phyloP scores from a whole-genome alignment of 2,797 vertebrate species.

The Gymnodraco acuticeps region DNA sequence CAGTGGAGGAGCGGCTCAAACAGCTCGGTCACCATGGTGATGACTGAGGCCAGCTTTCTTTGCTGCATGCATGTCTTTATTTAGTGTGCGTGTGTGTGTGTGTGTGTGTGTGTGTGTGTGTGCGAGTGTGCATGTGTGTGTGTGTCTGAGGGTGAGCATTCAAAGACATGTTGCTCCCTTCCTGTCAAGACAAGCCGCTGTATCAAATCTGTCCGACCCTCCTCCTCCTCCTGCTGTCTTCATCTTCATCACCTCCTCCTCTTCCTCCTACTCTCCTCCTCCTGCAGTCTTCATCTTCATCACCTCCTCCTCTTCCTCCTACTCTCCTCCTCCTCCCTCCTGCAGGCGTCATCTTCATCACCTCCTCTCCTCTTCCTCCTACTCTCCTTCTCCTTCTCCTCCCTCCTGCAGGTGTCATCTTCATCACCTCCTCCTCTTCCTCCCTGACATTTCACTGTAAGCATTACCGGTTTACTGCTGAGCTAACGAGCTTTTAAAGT shows the following conservation, averaged over 20 bases:
- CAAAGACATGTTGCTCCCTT: constrained; percentile 9
- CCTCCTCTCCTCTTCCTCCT: neutral
- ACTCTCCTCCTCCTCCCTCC: neutral
- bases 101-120: neutral
- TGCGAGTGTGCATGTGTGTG: neutral
- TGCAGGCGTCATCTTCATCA: no score
- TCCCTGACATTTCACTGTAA: neutral
- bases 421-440: neutral
- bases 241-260: neutral
- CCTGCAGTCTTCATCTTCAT: neutral
- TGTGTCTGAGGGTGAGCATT: neutral
- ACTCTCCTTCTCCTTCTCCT: neutral
- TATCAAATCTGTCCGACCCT: constrained; percentile 1
- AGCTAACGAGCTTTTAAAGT: constrained; percentile 11
- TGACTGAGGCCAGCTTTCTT: constrained; percentile 18
- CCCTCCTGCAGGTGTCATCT: neutral
- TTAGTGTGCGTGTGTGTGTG: neutral
- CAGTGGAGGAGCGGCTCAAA: constrained; percentile 12
- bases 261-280: neutral
- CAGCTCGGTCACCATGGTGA: constrained; percentile 17
- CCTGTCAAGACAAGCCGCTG: constrained; percentile 19
- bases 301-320: neutral
- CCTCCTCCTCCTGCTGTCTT: neutral
- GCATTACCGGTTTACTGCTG: neutral
- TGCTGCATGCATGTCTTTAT: neutral